phyloP scores from a whole-genome alignment of 2,888 invertebrate genomes.

The Atrina japonica region DNA sequence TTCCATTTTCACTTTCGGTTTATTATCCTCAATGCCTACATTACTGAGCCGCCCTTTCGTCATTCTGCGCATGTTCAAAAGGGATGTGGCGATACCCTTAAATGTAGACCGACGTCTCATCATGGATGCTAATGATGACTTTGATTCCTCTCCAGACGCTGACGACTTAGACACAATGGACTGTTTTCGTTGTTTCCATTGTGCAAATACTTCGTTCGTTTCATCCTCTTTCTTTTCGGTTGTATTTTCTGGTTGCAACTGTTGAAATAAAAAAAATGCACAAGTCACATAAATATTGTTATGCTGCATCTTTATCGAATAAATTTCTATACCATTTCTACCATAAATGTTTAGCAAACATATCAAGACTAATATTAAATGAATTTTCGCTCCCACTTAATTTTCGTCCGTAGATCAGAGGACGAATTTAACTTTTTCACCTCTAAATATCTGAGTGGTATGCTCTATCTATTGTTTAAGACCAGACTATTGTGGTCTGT shows the following conservation, averaged over 20 bases:
- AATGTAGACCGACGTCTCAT: slow-evolving; percentile 48
- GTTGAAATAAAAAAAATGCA: too few relatives aligned
- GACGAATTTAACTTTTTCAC: too few relatives aligned
- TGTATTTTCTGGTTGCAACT: neutral
- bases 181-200: slow-evolving; percentile 27
- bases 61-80: slow-evolving; percentile 37
- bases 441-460: too few relatives aligned
- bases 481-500: too few relatives aligned
- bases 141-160: slow-evolving; percentile 5
- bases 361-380: too few relatives aligned
- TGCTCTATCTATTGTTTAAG: too few relatives aligned
- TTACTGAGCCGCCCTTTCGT: slow-evolving; percentile 20
- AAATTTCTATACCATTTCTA: too few relatives aligned
- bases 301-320: too few relatives aligned
- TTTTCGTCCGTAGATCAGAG: too few relatives aligned
- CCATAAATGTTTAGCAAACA: too few relatives aligned
- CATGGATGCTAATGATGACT: neutral
- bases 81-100: slow-evolving; percentile 45
- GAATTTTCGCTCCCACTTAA: too few relatives aligned
- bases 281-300: too few relatives aligned
- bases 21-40: slow-evolving; percentile 44
- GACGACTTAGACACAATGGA: slow-evolving; percentile 22
- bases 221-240: slow-evolving; percentile 10
- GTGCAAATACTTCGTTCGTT: slow-evolving; percentile 12
- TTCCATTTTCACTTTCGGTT: slow-evolving; percentile 52